Evolutionary conservation across 2,797 vertebrate genomes (phyloP), one percentile per base, ranked within the genome.

Genomic region (Microhierax caerulescens): DNA sequence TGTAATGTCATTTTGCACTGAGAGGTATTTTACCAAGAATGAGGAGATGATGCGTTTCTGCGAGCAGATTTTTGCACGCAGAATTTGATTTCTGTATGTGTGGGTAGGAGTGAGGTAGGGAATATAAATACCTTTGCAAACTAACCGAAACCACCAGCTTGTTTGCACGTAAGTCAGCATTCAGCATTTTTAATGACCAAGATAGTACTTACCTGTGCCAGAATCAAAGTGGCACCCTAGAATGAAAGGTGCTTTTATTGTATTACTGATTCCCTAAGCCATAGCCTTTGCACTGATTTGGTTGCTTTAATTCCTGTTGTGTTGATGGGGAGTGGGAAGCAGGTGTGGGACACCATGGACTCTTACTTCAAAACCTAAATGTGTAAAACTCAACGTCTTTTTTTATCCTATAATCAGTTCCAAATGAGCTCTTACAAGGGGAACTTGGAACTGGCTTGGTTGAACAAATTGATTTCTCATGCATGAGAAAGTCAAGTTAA

Each of bases 321-420:
- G 61, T 63, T 70, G 45, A 20, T 87, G 36, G 41, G 28, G 16
- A 24, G 7, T 23, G 86, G 68, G 89, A 94, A 73, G 67, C 77
- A 84, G 48, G 32, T 86, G 43, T 70, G 76, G 77, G 54, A 88
- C 61, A 88, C 65, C 94, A 47, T 91, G 63, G 65, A 24, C 84
- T 95, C 75, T 82, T 96, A 61, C 84, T 95, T 97, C 77, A 91
- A 78, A 97, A 89, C 77, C 37, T 39, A 47, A 90, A 85, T 61
- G 78, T 90, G 36, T 94, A 93, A 85, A 78, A 77, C 56, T 91
- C 47, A 41, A 17, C 0, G 1, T 90, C 32, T 13, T 25, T 85
- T 77, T 91, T 95, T 34, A n/a, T 61, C 75, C 94, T 97, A 69
- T 98, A 98, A 98, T 98, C 96, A 96, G 88, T 98, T 98, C 98